phyloP scores from a whole-genome alignment of 2,888 invertebrate species.

The Smittia sp. region DNA sequence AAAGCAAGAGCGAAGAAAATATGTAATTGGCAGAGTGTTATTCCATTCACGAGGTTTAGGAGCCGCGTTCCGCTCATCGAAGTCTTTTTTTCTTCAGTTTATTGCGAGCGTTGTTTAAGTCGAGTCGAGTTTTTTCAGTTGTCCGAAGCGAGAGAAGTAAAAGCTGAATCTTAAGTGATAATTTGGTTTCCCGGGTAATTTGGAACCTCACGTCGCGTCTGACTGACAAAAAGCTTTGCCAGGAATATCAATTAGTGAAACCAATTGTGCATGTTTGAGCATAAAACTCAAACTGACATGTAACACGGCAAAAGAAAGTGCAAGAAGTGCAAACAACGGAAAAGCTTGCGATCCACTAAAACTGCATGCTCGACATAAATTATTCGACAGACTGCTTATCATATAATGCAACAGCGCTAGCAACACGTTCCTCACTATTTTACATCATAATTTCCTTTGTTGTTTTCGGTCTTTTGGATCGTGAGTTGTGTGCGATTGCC shows the following conservation, averaged over 20 bases:
- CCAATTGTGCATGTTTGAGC: neutral
- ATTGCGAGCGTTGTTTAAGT: slow-evolving; percentile 19
- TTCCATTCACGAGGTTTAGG: neutral
- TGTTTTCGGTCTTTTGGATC: too few species aligned
- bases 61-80: slow-evolving; percentile 25
- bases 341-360: neutral
- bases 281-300: neutral
- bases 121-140: neutral
- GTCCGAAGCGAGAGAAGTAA: neutral
- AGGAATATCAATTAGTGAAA: slow-evolving; percentile 16
- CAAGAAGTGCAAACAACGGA: neutral
- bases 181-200: slow-evolving; percentile 14
- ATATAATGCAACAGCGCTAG: too few species aligned
- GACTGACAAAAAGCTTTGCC: neutral
- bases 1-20: neutral
- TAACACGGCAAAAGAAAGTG: slow-evolving; percentile 15
- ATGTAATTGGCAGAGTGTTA: slow-evolving; percentile 10
- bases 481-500: too few species aligned
- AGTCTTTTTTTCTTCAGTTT: slow-evolving; percentile 16
- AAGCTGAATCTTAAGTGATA: neutral
- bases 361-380: too few species aligned
- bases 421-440: too few species aligned
- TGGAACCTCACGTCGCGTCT: neutral
- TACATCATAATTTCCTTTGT: too few species aligned
- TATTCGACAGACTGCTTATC: too few species aligned